phyloP scores from a whole-genome alignment of 2,888 invertebrate genomes.

The Plagodis pulveraria region DNA sequence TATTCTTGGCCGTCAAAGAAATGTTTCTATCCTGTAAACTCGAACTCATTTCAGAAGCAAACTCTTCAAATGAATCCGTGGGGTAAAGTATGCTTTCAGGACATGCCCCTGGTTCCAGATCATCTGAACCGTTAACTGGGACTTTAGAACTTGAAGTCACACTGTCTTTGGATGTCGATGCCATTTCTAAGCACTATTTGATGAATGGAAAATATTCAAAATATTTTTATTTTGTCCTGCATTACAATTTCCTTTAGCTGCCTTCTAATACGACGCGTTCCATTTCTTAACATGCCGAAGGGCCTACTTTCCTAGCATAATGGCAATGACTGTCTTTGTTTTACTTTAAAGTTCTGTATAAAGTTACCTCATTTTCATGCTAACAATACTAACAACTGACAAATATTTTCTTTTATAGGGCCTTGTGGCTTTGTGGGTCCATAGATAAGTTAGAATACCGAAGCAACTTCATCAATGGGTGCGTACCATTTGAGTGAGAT shows the following conservation, averaged over 20 bases:
- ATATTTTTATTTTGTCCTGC: constrained; percentile 1
- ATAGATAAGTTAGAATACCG: too few relatives aligned
- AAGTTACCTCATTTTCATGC: too few relatives aligned
- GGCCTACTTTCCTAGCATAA: too few relatives aligned
- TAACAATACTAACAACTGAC: too few relatives aligned
- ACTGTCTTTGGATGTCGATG: constrained; percentile 70
- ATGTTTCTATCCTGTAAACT: constrained; percentile 84
- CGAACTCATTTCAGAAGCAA: constrained; percentile 87
- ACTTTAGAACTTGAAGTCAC: constrained; percentile 41
- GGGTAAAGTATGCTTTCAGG: constrained; percentile 89
- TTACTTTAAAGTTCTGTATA: too few relatives aligned
- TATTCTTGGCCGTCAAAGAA: constrained; percentile 79
- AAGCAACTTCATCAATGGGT: too few relatives aligned
- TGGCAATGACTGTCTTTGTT: too few relatives aligned
- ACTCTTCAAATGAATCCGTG: constrained; percentile 89
- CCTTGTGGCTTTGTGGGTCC: too few relatives aligned
- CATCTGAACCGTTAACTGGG: constrained; percentile 54
- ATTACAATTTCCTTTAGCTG: background rate
- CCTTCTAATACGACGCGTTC: too few relatives aligned
- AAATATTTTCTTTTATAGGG: too few relatives aligned
- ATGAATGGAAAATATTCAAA: background rate
- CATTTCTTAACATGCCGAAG: too few relatives aligned
- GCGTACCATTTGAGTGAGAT: too few relatives aligned
- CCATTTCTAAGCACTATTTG: constrained; percentile 53
- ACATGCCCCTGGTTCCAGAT: constrained; percentile 76